These are phyloP conservation scores for Kuschelorhynchus macadamiae DNA, from an alignment of 2,888 invertebrate species.

Conservation along the genomic window DNA sequence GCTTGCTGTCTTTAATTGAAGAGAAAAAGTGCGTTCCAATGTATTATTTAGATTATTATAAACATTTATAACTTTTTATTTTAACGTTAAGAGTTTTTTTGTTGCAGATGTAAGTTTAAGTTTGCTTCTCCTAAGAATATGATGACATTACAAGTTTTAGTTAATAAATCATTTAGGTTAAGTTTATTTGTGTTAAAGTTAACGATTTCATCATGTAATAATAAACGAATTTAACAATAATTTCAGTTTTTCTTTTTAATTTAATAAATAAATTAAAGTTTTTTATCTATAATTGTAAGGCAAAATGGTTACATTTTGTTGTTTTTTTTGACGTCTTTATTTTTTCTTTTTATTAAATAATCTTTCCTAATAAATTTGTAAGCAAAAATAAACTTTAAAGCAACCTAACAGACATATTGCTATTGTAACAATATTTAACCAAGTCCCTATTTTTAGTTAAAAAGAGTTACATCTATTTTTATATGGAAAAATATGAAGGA, in stretches of 20 bases:
- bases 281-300: constrained; percentile 5
- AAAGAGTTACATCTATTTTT: no score
- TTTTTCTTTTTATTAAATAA: constrained; percentile 1
- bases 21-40: constrained; percentile 18
- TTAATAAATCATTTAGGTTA: no score
- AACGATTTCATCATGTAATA: no score
- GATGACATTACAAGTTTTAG: no score
- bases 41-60: constrained; percentile 10
- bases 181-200: no score
- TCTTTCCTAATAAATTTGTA: background rate
- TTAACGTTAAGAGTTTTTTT: background rate
- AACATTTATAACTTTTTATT: constrained; percentile 11
- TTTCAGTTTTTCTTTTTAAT: no score
- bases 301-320: background rate
- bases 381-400: constrained; percentile 4
- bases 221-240: no score
- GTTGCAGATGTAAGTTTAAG: background rate
- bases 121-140: no score
- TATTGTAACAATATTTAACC: no score
- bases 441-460: no score
- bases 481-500: no score
- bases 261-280: background rate
- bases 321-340: constrained; percentile 3
- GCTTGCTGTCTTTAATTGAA: constrained; percentile 16
- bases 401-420: constrained; percentile 13